phyloP scores from a whole-genome alignment of 2,113 vertebrate species.

The Caranx ignobilis region DNA sequence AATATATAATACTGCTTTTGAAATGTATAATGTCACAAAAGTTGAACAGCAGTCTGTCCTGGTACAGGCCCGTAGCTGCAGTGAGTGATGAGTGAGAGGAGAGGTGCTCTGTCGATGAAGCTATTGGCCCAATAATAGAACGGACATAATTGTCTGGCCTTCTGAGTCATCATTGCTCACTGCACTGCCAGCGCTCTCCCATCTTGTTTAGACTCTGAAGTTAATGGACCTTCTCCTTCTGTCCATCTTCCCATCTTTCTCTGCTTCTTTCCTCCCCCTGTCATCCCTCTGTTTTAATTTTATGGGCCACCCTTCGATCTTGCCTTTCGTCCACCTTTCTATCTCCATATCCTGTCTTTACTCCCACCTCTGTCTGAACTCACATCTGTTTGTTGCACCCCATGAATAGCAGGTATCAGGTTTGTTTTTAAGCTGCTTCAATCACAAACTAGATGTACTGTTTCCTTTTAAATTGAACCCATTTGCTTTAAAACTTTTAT shows the following conservation, averaged over 20 bases:
- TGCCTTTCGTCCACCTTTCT: neutral
- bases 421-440: neutral
- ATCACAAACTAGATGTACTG: neutral
- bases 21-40: neutral
- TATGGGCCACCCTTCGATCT: neutral
- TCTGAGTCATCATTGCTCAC: conserved; percentile 67
- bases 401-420: neutral
- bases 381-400: neutral
- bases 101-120: conserved; percentile 45
- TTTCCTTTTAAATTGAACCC: neutral
- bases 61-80: neutral
- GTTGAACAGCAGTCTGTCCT: neutral
- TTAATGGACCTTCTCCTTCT: conserved; percentile 69
- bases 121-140: conserved; percentile 63
- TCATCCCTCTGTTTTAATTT: conserved; percentile 12
- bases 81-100: conserved; percentile 36
- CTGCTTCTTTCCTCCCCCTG: conserved; percentile 4
- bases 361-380: conserved; percentile 2
- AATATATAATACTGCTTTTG: neutral
- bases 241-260: conserved; percentile 57
- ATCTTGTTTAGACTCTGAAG: conserved; percentile 65
- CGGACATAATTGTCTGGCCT: conserved; percentile 65
- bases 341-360: neutral
- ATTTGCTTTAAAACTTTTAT: neutral
- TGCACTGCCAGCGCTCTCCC: conserved; percentile 52